Base-by-base conservation (phyloP, 2,113 vertebrate species). In the Setophaga kirtlandii region DNA sequence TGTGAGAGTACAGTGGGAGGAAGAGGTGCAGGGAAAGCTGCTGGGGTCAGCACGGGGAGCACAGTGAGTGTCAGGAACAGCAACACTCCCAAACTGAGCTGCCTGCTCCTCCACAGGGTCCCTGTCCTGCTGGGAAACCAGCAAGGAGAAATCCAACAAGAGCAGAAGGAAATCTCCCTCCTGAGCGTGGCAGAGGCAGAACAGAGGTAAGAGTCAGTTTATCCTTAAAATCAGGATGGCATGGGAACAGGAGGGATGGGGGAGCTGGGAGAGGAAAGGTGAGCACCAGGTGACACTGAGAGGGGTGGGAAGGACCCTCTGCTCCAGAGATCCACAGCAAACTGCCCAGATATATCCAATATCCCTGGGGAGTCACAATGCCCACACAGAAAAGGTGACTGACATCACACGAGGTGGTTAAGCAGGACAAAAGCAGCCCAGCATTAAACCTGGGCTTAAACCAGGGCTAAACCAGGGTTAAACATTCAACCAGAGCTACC, bases 341-440 rank as follows among this genome's bases (percentile, higher is more conserved):
- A 77, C 19, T 62, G 28, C 30, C 47, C 1, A 3, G 31, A 55
- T 69, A 27, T 6, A 47, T 18, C 65, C 56, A 55, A 30, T 4
- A 50, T 30, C 39, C n/a, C 53, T 17, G 23, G 28, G 39, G 42
- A 22, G 10, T 15, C 28, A 44, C 73, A 68, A 12, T 2, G 13
- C 11, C 46, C 69, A 5, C 9, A 6, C 0, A 6, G 59, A 37
- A 44, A 49, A 25, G 22, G 30, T 0, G 3, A 25, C 58, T 5
- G 65, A 65, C 37, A n/a, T 2, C 31, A 12, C 8, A 2, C 0
- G 0, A 56, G 41, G n/a, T 0, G 21, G 23, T 39, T 0, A 0
- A 5, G 1, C 24, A 52, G 37, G 59, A 35, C 41, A 60, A 50
- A 18, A n/a, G 56, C 56, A 19, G 41, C 35, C n/a, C 16, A 31